Evolutionary conservation across 2,888 invertebrate species (phyloP), one percentile per base, ranked within the genome.

Genomic region (Torymus auratus): DNA sequence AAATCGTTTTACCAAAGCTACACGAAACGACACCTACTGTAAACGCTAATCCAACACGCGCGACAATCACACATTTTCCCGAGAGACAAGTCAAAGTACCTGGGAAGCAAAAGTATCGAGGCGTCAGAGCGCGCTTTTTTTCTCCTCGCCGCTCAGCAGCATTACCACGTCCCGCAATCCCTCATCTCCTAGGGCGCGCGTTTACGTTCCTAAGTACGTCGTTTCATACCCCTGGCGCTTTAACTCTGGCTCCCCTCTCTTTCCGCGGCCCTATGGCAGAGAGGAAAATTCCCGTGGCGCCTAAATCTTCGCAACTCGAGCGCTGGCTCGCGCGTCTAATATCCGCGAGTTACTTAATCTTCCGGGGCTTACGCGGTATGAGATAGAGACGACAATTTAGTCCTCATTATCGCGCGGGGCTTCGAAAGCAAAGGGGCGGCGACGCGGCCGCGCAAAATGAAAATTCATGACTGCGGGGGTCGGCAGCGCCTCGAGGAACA

Each of bases 341-440:
- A 79, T 79, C 53, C 56, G 15, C 64, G 58, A 76, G 78, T 82
- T 65, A 82, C 76, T 79, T 71, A 76, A 82, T 79, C 78, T 72
- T 58, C 23, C 56, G 69, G 65, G 23, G 58, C 69, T 20, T 50
- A 12, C 23, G 23, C 62, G 14, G 13, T 23, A 20, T 12, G 53
- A 60, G 15, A 13, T 12, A 4, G 71, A 58, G 11, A 53, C 50
- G 65, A 76, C 61, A 72, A 82, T 82, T 78, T 76, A 72, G 72
- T 13, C 61, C 73, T 82, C 79, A 77, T 82, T 82, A 82, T 61
- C 70, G 56, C 28, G 5, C 23, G 23, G 58, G 5, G 11, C 53
- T 69, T 73, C 58, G 64, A 50, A 69, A 41, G 41, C 41, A 41
- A 70, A 74, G 50, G 65, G 69, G 23, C 20, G 20, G 2, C 20